Evolutionary conservation across 2,113 vertebrate species (phyloP), one percentile per base, ranked within the genome.

Genomic region (Hiodon tergisus): DNA sequence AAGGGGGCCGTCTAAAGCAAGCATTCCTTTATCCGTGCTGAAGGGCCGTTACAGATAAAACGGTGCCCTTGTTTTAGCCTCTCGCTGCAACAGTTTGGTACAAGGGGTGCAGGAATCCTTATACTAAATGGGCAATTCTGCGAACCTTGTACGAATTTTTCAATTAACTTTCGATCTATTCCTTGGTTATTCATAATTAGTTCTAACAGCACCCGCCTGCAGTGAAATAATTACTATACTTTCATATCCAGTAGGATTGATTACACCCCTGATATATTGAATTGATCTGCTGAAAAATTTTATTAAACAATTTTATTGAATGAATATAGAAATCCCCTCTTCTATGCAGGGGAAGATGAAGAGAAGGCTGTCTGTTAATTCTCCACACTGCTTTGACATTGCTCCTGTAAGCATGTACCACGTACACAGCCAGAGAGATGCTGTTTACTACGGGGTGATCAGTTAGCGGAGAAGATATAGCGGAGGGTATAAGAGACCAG

Each of bases 41-140:
- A 51, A 61, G 53, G 59, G 58, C 60, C 6, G 6, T 52, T 76
- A 76, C 70, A 76, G 65, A 58, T 76, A 71, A 76, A 70, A 55
- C 65, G 68, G 51, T 71, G 68, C 47, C 59, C 11, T 63, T 75
- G 66, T 47, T 69, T 9, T 59, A 54, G 55, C 66, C 55, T 76
- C 50, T 51, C 48, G 46, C 55, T 62, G 66, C 67, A 61, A 69
- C 55, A 17, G 74, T 58, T 76, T 6, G 8, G 74, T 6, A 6
- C 6, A 2, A 47, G 13, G 51, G 67, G 47, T 60, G 65, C 7
- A 31, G 60, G 51, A 14, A 69, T n/a, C 46, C 17, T 14, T n/a
- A 53, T 57, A 67, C 47, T 48, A 72, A 62, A 72, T 50, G 13
- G 16, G 53, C 16, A 13, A 11, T 59, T 58, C 46, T 63, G 62